Evolutionary conservation across 2,797 vertebrate genomes (phyloP), one percentile per base, ranked within the genome.

Genomic region (Valencia hispanica): DNA sequence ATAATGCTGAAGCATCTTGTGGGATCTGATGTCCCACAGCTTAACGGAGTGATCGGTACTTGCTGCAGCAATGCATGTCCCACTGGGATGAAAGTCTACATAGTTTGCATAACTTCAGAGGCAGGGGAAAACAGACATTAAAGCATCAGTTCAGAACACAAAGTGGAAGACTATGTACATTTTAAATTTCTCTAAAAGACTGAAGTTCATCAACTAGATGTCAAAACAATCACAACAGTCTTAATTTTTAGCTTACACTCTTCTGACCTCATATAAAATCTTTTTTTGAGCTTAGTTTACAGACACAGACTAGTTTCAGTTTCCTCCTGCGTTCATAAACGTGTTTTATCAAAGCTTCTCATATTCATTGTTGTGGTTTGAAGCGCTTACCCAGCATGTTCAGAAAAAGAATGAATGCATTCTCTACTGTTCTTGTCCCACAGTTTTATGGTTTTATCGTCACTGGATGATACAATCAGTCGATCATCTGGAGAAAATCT

Each of bases 361-460:
- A 5, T 9, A 61, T 41, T 22, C 18, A 68, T 50, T 11, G 0
- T 32, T 78, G 9, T 66, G 5, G 7, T 68, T 2, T 50, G 0
- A 57, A 57, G 36, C 59, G 90, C 97, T 96, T 79, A 99, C 98
- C 98, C 95, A 18, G 95, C 95, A 8, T 97, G 97, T 86, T 99
- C 98, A 72, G 96, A 97, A 90, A 98, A 99, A 1, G 97, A 97
- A 89, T 99, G 96, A 75, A 99, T 92, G 61, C 97, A 98, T 68
- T 98, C 97, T 87, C 97, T 95, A 87, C 97, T 99, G 87, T 95
- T 96, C 92, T 97, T 98, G 94, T 99, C 98, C 98, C 98, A 99
- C 55, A 99, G 91, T 83, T 97, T 99, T 78, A 99, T 94, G 0
- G 97, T 99, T 91, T 96, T 98, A 88, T 99, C 98, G 65, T 99